Conservation (phyloP, 2,797 vertebrate genomes). For the Sebastes diaconus region DNA sequence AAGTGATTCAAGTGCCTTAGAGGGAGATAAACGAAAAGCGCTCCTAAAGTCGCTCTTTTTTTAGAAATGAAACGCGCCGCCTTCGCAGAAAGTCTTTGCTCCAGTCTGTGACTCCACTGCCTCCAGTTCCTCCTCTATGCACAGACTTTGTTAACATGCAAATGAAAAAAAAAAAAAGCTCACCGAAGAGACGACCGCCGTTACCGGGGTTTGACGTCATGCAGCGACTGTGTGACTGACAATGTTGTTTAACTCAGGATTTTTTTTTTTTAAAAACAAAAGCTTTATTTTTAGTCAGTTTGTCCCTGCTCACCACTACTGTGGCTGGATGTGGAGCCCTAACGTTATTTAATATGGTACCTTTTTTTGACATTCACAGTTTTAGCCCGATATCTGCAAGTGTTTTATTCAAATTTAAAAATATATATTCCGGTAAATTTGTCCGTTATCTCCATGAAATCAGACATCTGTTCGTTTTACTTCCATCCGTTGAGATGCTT, state of each 20-base stretch:
- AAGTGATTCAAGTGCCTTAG: neutral
- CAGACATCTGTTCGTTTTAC: neutral
- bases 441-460: neutral
- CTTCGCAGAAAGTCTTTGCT: neutral
- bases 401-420: constrained; percentile 3
- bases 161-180: constrained; percentile 16
- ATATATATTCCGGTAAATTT: neutral
- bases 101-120: neutral
- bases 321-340: neutral
- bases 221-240: constrained; percentile 40
- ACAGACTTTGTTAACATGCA: constrained; percentile 27
- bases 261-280: constrained; percentile 47
- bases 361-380: neutral
- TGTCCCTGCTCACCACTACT: neutral
- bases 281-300: constrained; percentile 41
- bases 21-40: neutral
- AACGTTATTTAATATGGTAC: neutral
- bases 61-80: neutral
- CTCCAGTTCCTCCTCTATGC: constrained; percentile 10
- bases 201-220: constrained; percentile 43
- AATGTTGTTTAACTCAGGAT: constrained; percentile 78
- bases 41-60: neutral
- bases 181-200: constrained; percentile 40
- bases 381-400: constrained; percentile 11
- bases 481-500: neutral